Base-by-base conservation (phyloP, 2,113 vertebrate species). In the Clarias batrachus region DNA sequence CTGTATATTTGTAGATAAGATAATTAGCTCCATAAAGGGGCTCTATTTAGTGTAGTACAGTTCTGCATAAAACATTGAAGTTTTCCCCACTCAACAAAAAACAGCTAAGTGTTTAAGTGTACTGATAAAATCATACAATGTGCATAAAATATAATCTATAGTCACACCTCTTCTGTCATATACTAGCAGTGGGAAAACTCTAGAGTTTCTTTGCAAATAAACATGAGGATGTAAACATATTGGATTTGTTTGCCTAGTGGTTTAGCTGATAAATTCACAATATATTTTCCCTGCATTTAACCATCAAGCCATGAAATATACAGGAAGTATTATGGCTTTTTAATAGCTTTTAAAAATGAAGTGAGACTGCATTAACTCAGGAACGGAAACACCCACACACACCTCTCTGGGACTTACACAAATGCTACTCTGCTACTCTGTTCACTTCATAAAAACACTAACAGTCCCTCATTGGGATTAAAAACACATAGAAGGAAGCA, bases 371-470 rank as follows among this genome's bases (percentile, higher is more conserved):
- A 76, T 66, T 66, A 54, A 56, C 3, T 56, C 25, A 86, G 17
- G 9, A 86, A 48, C 68, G 56, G 52, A 83, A 83, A 57, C 25
- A 27, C 86, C 37, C 82, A 57, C 82, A 83, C 82, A 83, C 80
- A 74, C 59, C 62, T 78, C 62, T 74, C 33, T 14, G 57, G 27
- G 66, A 25, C 37, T 25, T 56, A 76, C 27, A 0, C 14, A 59
- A 59, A 33, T 70, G 5, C 21, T 56, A 30, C 60, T 68, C 25
- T 23, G 19, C n/a, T n/a, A n/a, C n/a, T n/a, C n/a, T 76, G 81
- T n/a, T 77, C 60, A 84, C 21, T 68, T 86, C 79, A 83, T 88
- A 82, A 87, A 56, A 83, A 73, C 30, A 19, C 60, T 27, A 81
- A 12, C 0, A 12, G 56, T 54, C 87, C 85, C 85, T 82, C 83